A percentile compares a stretch with the other conserved stretches of the same genome.
Conservation (phyloP, 2,888 invertebrate species). For the Lepetodrilus schrolli region DNA sequence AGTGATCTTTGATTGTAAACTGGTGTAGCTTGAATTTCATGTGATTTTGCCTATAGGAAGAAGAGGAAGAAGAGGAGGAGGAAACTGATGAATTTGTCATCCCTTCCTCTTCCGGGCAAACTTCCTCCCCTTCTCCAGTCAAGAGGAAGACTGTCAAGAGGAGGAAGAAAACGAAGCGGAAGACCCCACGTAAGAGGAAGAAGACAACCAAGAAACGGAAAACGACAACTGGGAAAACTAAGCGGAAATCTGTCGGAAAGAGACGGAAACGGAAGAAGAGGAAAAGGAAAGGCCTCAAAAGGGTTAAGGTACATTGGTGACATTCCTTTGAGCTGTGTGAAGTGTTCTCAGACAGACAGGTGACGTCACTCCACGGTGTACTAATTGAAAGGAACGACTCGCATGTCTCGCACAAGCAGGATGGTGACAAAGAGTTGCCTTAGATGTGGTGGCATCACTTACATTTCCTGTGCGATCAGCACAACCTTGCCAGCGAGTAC, state of each 20-base stretch:
- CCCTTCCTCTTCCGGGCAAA: not conserved
- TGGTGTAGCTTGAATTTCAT: no score
- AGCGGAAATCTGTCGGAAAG: slow-evolving; percentile 45
- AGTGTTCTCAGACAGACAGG: no score
- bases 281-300: slow-evolving; percentile 16
- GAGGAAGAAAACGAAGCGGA: slow-evolving; percentile 35
- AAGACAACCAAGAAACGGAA: slow-evolving; percentile 41
- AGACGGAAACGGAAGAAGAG: slow-evolving; percentile 40
- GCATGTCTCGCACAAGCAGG: no score
- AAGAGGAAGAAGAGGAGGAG: slow-evolving; percentile 28
- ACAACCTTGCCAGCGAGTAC: no score
- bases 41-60: not conserved
- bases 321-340: not conserved
- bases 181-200: slow-evolving; percentile 40
- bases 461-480: no score
- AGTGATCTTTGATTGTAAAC: no score
- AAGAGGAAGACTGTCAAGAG: slow-evolving; percentile 27
- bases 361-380: no score
- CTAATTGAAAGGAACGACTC: no score
- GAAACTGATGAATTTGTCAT: slow-evolving; percentile 30
- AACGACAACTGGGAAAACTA: slow-evolving; percentile 42
- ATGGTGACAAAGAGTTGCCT: no score
- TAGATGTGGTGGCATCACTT: no score
- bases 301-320: not conserved
- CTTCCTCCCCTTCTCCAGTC: not conserved